Percentiles rank a stretch among this genome's conserved stretches.
Conservation (phyloP, 2,888 invertebrate genomes). For the Drosophila aldrichi region DNA sequence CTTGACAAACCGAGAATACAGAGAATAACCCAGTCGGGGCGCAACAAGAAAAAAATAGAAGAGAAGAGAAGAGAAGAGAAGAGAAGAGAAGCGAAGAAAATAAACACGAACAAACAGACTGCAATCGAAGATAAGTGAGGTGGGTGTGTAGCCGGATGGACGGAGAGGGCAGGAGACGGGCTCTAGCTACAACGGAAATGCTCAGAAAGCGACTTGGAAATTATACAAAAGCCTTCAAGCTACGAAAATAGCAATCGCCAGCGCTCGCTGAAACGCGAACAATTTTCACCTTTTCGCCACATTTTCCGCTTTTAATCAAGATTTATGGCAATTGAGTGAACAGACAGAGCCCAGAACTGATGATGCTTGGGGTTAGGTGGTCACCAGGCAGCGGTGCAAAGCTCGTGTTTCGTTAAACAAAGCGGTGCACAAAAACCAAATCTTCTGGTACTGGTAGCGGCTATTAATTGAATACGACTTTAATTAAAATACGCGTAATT, state of each 20-base stretch:
- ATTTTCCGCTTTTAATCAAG: conserved; percentile 76
- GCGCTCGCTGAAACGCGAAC: conserved; percentile 49
- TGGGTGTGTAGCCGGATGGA: conserved; percentile 12
- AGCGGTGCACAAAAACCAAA: conserved; percentile 51
- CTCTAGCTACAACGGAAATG: conserved; percentile 47
- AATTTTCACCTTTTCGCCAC: conserved; percentile 75
- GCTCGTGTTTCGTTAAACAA: conserved; percentile 59
- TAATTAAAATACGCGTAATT: conserved; percentile 61
- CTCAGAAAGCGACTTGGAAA: conserved; percentile 50
- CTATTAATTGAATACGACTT: conserved; percentile 68
- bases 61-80: neutral
- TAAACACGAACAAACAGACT: conserved; percentile 8
- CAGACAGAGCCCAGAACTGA: conserved; percentile 35
- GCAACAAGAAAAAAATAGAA: conserved; percentile 2
- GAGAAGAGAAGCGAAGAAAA: too few species aligned
- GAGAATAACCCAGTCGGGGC: conserved; percentile 20
- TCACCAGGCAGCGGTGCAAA: neutral
- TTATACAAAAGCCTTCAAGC: conserved; percentile 67
- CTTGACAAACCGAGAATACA: conserved; percentile 54
- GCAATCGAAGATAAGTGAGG: conserved; percentile 38
- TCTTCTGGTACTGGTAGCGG: conserved; percentile 45
- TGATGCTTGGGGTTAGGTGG: conserved; percentile 18
- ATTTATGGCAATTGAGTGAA: conserved; percentile 77
- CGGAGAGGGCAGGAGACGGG: neutral
- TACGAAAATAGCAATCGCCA: conserved; percentile 50